These are phyloP conservation scores for Athrips mouffetella DNA, from an alignment of 2,888 invertebrate species.

Conservation along the genomic window DNA sequence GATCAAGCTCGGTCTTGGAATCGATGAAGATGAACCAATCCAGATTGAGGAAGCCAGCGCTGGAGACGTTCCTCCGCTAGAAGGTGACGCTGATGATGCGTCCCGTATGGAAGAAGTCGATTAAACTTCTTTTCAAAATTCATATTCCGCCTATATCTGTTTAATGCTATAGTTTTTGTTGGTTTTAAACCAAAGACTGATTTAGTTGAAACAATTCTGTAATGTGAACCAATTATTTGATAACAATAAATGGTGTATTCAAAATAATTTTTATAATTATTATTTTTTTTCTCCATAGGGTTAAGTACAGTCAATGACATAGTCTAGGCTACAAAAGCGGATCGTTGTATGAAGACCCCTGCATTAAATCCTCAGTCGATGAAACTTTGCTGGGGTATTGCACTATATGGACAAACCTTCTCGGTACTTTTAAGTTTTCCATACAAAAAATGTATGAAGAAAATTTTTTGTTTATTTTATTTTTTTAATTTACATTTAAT, in stretches of 20 bases:
- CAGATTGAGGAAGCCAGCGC: constrained; percentile 81
- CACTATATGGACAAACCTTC: too few species aligned
- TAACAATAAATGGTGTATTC: constrained; percentile 39
- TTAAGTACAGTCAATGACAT: too few species aligned
- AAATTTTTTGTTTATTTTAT: too few species aligned
- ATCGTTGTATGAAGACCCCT: too few species aligned
- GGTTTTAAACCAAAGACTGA: constrained; percentile 77
- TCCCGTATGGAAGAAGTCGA: constrained; percentile 99
- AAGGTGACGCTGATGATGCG: constrained; percentile 94
- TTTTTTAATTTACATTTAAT: too few species aligned
- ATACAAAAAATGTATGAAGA: too few species aligned
- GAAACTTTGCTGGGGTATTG: too few species aligned
- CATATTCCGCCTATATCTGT: constrained; percentile 45
- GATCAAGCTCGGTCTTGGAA: constrained; percentile 99
- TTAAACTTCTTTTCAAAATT: constrained; percentile 83
- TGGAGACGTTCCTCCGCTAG: constrained; percentile 89
- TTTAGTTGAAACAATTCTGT: constrained; percentile 72
- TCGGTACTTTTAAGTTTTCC: too few species aligned
- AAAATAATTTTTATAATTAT: constrained; percentile 40
- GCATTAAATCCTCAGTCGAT: too few species aligned
- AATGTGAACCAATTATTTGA: constrained; percentile 46
- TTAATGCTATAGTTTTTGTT: constrained; percentile 61
- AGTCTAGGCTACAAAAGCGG: too few species aligned
- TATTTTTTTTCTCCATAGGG: too few species aligned
- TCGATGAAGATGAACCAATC: constrained; percentile 95